Evolutionary conservation across 1,140 invertebrate species (phyloP), one percentile per base, ranked within the genome.

Genomic region (Hypsibius dujardini): DNA sequence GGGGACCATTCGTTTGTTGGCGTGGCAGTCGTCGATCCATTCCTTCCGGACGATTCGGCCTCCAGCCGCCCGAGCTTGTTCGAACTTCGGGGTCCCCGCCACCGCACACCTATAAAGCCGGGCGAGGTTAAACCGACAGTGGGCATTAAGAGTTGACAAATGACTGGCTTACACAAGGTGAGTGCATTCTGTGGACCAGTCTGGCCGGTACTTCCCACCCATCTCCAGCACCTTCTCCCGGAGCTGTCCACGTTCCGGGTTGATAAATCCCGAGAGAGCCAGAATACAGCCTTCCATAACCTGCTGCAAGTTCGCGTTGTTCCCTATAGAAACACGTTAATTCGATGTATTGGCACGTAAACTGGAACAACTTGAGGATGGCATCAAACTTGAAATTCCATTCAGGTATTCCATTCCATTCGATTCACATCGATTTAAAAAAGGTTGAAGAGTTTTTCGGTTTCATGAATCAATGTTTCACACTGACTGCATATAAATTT

Each of bases 11-110:
- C 84, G 85, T 72, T 84, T 84, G 69, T 84, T 77, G 69, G 77
- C 79, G 77, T 84, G 79, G 76, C 86, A 89, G 70, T 87, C 84
- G 71, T 84, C 81, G 70, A 93, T 82, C 90, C 90, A 94, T 46
- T 86, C 79, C 74, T 86, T 86, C 28, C 79, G 86, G 1, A 90
- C 87, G 75, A 90, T 87, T 79, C 83, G 85, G 40, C 84, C 86
- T 28, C 79, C 79, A 75, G 82, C 82, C 1, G 84, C 85, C 75
- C 82, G 81, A 0, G 90, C 88, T 79, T 88, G 83, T 70, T 84
- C 83, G 77, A 87, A 89, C 78, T 93, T 93, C 14, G 90, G 90
- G 46, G 90, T 93, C 77, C 92, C 91, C 1, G 83, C 78, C 82
- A 91, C 92, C 28, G 90, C 90, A 83, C 90, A 92, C 69, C 89